phyloP scores from a whole-genome alignment of 2,888 invertebrate genomes.

The Xanthorhoe designata region DNA sequence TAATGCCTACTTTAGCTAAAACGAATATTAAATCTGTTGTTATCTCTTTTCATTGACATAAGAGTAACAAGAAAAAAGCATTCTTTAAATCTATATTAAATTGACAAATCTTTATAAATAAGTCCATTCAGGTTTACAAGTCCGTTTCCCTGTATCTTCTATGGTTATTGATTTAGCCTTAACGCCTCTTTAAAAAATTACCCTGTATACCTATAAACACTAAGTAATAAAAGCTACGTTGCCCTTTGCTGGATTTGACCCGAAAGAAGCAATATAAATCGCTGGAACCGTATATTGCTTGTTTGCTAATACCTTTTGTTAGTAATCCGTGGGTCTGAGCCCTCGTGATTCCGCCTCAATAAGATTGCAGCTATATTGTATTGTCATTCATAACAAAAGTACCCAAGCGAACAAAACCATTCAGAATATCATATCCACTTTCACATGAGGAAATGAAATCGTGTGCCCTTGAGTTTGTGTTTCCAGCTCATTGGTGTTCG shows the following conservation, averaged over 20 bases:
- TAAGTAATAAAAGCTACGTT: slow-evolving; percentile 7
- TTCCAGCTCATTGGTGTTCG: slow-evolving; percentile 10
- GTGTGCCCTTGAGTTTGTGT: slow-evolving; percentile 12
- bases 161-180: too few relatives aligned
- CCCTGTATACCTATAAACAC: too few relatives aligned
- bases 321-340: slow-evolving; percentile 59
- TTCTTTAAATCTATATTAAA: too few relatives aligned
- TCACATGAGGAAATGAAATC: slow-evolving; percentile 8
- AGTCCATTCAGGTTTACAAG: too few relatives aligned
- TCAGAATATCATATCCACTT: slow-evolving; percentile 12
- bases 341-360: slow-evolving; percentile 57
- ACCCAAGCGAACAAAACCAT: slow-evolving; percentile 7
- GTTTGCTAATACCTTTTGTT: slow-evolving; percentile 64
- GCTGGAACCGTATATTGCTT: slow-evolving; percentile 47
- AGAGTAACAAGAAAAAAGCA: too few relatives aligned
- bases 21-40: too few relatives aligned
- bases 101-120: too few relatives aligned
- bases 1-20: too few relatives aligned
- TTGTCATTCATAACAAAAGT: slow-evolving; percentile 19
- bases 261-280: slow-evolving; percentile 40
- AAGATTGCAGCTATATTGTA: slow-evolving; percentile 44
- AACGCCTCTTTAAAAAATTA: too few relatives aligned
- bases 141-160: too few relatives aligned
- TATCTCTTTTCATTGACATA: too few relatives aligned
- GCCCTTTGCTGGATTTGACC: slow-evolving; percentile 34